These are phyloP conservation scores for Enhydra lutris DNA, from an alignment of 2,113 vertebrate genomes.

Conservation along the genomic window DNA sequence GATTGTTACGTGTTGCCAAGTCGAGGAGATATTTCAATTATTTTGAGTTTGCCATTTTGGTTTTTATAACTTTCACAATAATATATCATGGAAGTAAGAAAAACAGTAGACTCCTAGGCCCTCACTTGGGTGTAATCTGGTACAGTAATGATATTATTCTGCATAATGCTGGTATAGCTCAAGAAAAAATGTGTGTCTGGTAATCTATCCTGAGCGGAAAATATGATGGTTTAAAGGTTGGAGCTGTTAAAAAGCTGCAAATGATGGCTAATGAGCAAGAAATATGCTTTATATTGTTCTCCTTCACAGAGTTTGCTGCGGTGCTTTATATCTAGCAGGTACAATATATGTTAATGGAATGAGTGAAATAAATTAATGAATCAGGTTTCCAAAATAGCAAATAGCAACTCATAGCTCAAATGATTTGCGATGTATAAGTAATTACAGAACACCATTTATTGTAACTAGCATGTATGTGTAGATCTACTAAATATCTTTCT, in stretches of 20 bases:
- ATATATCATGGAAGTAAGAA: neutral
- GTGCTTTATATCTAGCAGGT: neutral
- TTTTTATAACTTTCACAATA: neutral
- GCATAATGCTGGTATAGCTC: neutral
- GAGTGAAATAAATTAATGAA: neutral
- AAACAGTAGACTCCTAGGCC: neutral
- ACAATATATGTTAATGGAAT: neutral
- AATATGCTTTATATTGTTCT: neutral
- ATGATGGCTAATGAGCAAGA: neutral
- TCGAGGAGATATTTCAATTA: neutral
- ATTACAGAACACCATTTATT: neutral
- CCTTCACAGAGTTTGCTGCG: too few species aligned
- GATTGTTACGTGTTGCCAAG: neutral
- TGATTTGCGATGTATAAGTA: neutral
- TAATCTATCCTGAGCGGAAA: neutral
- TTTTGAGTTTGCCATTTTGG: neutral
- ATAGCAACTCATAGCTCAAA: neutral
- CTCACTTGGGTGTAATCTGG: neutral
- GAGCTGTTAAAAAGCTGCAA: neutral
- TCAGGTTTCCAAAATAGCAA: neutral
- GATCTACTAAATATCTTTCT: neutral
- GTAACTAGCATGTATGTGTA: neutral
- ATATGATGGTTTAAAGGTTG: neutral
- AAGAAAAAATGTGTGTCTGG: neutral
- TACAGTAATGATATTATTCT: neutral